Base-by-base conservation (phyloP, 2,797 vertebrate genomes). In the Craterocephalus amniculus region DNA sequence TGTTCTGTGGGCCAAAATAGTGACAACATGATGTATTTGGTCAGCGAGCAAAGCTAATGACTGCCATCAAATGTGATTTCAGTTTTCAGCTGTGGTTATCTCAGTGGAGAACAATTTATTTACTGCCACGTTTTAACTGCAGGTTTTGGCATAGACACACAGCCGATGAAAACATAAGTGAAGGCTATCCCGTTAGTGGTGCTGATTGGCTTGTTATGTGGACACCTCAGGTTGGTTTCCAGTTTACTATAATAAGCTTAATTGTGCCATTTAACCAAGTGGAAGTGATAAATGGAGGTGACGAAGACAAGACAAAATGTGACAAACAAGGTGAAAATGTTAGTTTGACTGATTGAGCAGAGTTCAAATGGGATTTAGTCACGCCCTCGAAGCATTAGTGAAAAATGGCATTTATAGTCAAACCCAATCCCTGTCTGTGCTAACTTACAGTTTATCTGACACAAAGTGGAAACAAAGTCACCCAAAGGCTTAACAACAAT, bases 21-120 rank as follows among this genome's bases (percentile, higher is more conserved):
- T 92, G 90, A 93, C 92, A 94, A 87, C 76, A 83, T 93, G 91
- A 94, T 94, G 88, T 83, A 94, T 95, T 92, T 89, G 83, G 88
- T 88, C 87, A 83, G 88, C 73, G 66, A 90, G 74, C 82, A 80
- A 75, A 87, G 82, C 88, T 95, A 95, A 95, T 94, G 92, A 93
- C 91, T 89, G 87, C 92, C 91, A 92, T 93, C 89, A 93, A 92
- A 93, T 87, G 87, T 87, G 88, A 93, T 92, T 93, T 90, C 64
- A 88, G 80, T 91, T 92, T 93, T 93, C 91, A 87, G 82, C 79
- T 76, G 69, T 82, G 83, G 88, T 93, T 94, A 91, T 92, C 90
- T 87, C 84, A 73, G 81, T 62, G 72, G 79, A 87, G 88, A 67
- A 80, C 92, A 91, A 93, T 95, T 93, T 93, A 94, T 93, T 94